A percentile compares a stretch with the other conserved stretches of the same genome.
Conservation (phyloP, 2,113 vertebrate genomes). For the Caretta caretta region DNA sequence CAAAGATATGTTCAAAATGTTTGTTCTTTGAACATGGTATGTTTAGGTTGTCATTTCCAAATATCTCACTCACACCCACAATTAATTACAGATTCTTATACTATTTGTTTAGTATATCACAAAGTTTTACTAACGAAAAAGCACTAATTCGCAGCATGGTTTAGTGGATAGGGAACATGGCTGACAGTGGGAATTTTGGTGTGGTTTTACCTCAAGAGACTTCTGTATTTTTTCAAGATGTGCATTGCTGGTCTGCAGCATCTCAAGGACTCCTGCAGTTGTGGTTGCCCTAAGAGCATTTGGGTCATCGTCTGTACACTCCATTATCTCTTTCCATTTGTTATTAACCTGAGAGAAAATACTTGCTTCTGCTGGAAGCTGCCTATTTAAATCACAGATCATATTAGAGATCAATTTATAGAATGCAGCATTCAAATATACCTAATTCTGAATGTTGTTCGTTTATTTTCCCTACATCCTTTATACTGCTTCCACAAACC, state of each 20-base stretch:
- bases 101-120: background rate
- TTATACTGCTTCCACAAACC: background rate
- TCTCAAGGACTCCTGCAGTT: slow-evolving; percentile 52
- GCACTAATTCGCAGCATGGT: background rate
- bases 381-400: slow-evolving; percentile 60
- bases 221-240: slow-evolving; percentile 76
- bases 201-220: slow-evolving; percentile 75
- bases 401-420: background rate
- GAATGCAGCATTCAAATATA: background rate
- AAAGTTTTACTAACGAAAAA: background rate
- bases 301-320: slow-evolving; percentile 59
- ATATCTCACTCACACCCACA: background rate
- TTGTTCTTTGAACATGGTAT: background rate
- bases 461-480: background rate
- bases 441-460: background rate
- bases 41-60: background rate
- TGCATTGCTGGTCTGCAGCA: slow-evolving; percentile 64
- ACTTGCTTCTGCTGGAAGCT: slow-evolving; percentile 72
- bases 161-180: background rate
- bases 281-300: slow-evolving; percentile 65
- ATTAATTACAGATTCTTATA: background rate
- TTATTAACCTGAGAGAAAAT: slow-evolving; percentile 71
- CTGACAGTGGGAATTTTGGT: background rate
- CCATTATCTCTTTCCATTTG: slow-evolving; percentile 75
- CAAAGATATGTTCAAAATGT: background rate